phyloP scores from a whole-genome alignment of 2,888 invertebrate species.

The Hirtodrosophila cameraria region DNA sequence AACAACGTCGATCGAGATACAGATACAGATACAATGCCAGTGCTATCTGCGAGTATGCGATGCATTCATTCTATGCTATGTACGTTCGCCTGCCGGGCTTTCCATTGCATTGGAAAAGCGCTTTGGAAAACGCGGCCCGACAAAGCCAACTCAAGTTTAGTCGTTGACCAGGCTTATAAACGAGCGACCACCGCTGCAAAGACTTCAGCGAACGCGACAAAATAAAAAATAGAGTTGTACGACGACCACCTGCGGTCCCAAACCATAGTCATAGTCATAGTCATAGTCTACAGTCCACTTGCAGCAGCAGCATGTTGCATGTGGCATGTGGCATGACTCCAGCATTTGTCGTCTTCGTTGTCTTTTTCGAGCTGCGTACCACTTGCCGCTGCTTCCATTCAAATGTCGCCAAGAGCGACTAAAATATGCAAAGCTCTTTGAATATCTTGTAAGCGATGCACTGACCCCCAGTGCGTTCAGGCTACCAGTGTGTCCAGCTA shows the following conservation, averaged over 20 bases:
- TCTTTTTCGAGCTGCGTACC: constrained; percentile 58
- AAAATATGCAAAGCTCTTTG: constrained; percentile 78
- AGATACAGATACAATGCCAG: constrained; percentile 45
- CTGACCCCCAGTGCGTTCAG: constrained; percentile 65
- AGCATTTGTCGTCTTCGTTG: constrained; percentile 51
- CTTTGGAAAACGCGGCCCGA: constrained; percentile 32
- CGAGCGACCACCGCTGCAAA: constrained; percentile 71
- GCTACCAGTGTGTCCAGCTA: constrained; percentile 26
- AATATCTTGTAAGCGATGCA: constrained; percentile 70
- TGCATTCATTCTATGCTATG: constrained; percentile 62
- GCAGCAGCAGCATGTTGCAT: background rate
- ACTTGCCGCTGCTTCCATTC: constrained; percentile 69
- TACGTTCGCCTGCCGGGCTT: constrained; percentile 43
- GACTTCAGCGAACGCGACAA: constrained; percentile 78
- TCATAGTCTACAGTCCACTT: constrained; percentile 10
- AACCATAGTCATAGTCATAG: no score
- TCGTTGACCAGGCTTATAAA: constrained; percentile 49
- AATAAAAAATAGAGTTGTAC: constrained; percentile 79
- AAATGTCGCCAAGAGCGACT: constrained; percentile 70
- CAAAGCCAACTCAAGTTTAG: constrained; percentile 40
- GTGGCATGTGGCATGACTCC: background rate
- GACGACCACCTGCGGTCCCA: constrained; percentile 75
- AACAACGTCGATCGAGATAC: constrained; percentile 59
- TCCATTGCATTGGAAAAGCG: constrained; percentile 41
- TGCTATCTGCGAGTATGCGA: constrained; percentile 64